Evolutionary conservation across 2,113 vertebrate genomes (phyloP), one percentile per base, ranked within the genome.

Genomic region (Menidia beryllina): DNA sequence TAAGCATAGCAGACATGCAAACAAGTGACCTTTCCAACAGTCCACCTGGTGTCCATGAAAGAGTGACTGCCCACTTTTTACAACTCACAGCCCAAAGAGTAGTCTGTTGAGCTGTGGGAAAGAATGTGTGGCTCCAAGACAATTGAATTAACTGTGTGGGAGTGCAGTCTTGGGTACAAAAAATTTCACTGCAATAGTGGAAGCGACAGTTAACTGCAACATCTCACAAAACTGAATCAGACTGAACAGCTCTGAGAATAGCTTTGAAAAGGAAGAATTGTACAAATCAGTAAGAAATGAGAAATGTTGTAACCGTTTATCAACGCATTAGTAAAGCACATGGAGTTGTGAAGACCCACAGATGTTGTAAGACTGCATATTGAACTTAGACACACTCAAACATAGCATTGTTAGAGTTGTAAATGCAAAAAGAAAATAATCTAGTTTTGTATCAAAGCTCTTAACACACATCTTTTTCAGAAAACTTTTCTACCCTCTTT

Each of bases 101-200:
- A 63, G 73, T 52, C 88, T 82, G 72, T 73, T 55, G 53, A 54
- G 67, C 50, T 62, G 71, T 66, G 77, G 74, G 73, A 30, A 63
- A 72, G 54, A 70, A 24, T 38, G 48, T 38, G 62, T 53, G 79
- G 50, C 41, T 84, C 27, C 0, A 4, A 25, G 56, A 85, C 75
- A 79, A 86, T 68, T 86, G 72, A 79, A 85, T 90, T 82, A 80
- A 79, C 58, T 61, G 73, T 83, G 77, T 70, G 79, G 72, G 77
- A 65, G 76, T 70, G 52, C 48, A 84, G 63, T 72, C 81, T 77
- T 59, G 63, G 45, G 53, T 68, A 60, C 59, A 77, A 73, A 80
- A 83, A 85, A 83, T 77, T 69, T 68, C 78, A 74, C 53, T 13
- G 54, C 51, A 68, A 86, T 75, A 87, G 79, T 77, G 56, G 59